Evolutionary conservation across 2,888 invertebrate species (phyloP), one percentile per base, ranked within the genome.

Genomic region (Pyrrhosoma nymphula): DNA sequence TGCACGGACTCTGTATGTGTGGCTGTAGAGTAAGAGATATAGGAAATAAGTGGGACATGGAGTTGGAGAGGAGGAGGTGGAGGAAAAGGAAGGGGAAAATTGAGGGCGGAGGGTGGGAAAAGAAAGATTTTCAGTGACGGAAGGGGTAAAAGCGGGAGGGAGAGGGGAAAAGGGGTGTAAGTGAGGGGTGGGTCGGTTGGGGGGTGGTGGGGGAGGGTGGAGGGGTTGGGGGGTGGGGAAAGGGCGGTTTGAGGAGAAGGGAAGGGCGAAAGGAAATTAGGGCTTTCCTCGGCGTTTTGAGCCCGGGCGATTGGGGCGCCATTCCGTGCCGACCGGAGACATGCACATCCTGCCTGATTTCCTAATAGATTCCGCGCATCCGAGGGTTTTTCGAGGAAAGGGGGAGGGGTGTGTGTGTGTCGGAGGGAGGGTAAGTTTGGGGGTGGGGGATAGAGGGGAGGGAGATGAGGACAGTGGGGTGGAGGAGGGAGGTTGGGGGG

Each of bases 321-420:
- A 93, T 93, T 93, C 93, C 93, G 93, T 93, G 93, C 95, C 93
- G 88, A 88, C 95, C 95, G 95, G 95, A 95, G 95, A 95, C 95
- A 91, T 56, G 88, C 90, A 91, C 95, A 95, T 95, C 95, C 95
- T 95, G 95, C 95, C 90, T 95, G 95, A 95, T 95, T 95, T 95
- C 95, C 95, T 95, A 95, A 95, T 95, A 95, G 95, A 95, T 95
- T 95, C 95, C 95, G 95, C 91, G 88, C 93, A 89, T 91, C 60
- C 56, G 55, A 69, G 93, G 47, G 93, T n/a, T 60, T 35, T 60
- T 30, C 8, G 91, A 69, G 56, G 93, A 26, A 35, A 93, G n/a
- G 93, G 35, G 30, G 35, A 60, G 90, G 63, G 10, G 63, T 8
- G 60, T 47, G 56, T 30, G n/a, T 16, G 35, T 26, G 30, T 23